A percentile compares a stretch with the other conserved stretches of the same genome.
Evolutionary conservation across 2,113 vertebrate species (phyloP).

Genomic region (Meriones unguiculatus): DNA sequence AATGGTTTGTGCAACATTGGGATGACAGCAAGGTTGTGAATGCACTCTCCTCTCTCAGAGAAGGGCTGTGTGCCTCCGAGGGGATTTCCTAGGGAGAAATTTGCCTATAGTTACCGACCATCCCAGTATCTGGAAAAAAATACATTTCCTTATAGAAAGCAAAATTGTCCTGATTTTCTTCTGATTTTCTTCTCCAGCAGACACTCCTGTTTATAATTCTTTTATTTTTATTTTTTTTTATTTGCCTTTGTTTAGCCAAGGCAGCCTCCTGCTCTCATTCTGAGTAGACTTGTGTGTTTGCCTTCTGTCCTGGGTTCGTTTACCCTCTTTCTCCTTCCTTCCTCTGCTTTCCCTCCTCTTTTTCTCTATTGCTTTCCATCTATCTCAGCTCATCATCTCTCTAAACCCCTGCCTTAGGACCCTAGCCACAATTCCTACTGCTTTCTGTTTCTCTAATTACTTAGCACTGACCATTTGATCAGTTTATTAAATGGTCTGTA

Average conservation of each 20-base stretch:
- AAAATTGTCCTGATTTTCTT: neutral
- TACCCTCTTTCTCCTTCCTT: no score
- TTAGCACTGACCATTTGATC: neutral
- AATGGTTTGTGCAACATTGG: rapidly evolving
- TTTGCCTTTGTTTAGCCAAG: neutral
- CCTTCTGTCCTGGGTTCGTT: neutral
- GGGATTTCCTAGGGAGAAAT: neutral
- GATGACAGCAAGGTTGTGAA: neutral
- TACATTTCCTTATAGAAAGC: neutral
- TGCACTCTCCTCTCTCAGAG: neutral
- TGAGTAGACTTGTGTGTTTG: rapidly evolving
- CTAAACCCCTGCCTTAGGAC: neutral
- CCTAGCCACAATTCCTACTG: neutral
- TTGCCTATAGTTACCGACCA: neutral
- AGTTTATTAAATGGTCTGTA: rapidly evolving
- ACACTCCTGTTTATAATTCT: neutral
- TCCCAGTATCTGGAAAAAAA: neutral
- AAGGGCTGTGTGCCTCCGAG: neutral
- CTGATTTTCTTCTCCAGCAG: neutral
- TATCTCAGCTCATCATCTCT: neutral
- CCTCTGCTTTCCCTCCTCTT: neutral
- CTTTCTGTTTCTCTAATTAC: neutral
- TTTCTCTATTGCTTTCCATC: neutral
- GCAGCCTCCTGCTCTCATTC: neutral
- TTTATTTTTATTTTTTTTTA: neutral